Evolutionary conservation across 2,113 vertebrate genomes (phyloP), one percentile per base, ranked within the genome.

Genomic region (Tamias sibiricus): DNA sequence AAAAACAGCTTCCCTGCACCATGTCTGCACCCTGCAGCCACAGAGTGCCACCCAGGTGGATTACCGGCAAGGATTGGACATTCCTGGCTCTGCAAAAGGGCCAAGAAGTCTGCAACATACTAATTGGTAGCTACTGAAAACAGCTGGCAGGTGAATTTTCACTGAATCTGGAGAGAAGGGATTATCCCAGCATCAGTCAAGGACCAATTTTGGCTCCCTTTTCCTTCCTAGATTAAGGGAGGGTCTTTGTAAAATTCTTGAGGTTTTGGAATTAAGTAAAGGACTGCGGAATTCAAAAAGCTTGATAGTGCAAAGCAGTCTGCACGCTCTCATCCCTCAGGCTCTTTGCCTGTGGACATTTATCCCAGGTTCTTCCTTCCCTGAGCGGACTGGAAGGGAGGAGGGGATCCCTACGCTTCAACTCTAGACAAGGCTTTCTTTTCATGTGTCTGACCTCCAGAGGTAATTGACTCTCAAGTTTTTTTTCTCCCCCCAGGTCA

Each of bases 401-500:
- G 13, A n/a, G 11, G 12, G 68, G 28, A 71, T 54, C 24, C 89
- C 57, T 37, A 93, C 22, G 80, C 37, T 37, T 35, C 80, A 71
- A 96, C 72, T 94, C 91, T 35, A 94, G 86, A 82, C 79, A 64
- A 94, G 81, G 37, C 42, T 80, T 94, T 77, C 71, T 68, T 92
- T 96, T 88, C 85, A 10, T 69, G 0, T 24, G 6, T 32, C 82
- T 94, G 79, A 95, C 87, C 49, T 96, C 91, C 69, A 94, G 49
- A 91, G 75, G 92, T 90, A 95, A 95, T 52, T 2, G 4, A 71
- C 69, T 93, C 96, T 95, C 74, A 68, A 91, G 90, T 72, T 95
- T 54, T 96, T 96, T 92, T 95, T 87, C 64, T 57, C 79, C 64
- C 83, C 74, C 79, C 64, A 71, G 86, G 95, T 95, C 95, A 94